These are phyloP conservation scores for Tetragonula clypearis DNA, from an alignment of 1,140 invertebrate genomes.

Conservation along the genomic window DNA sequence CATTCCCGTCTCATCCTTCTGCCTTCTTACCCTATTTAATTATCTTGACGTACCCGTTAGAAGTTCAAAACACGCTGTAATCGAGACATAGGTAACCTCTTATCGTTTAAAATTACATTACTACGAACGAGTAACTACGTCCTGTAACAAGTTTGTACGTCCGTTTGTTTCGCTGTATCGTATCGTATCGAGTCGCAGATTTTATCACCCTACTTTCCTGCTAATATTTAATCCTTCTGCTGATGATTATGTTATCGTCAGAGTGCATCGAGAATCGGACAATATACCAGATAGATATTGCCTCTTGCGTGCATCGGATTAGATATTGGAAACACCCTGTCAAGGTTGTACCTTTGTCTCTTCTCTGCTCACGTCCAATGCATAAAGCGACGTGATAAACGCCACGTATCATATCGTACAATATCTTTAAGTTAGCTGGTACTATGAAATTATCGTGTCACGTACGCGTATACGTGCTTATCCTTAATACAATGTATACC, in stretches of 20 bases:
- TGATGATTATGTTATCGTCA: conserved; percentile 13
- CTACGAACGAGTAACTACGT: not conserved
- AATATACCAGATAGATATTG: not conserved
- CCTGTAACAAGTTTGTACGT: not conserved
- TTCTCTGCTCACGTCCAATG: too few species aligned
- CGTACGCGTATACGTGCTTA: not conserved
- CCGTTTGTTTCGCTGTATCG: not conserved
- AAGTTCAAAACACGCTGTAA: not conserved
- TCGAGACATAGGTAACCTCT: not conserved
- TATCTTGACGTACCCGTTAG: not conserved
- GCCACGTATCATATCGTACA: not conserved
- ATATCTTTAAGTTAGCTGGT: not conserved
- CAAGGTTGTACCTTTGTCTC: too few species aligned
- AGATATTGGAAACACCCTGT: not conserved
- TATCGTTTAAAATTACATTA: not conserved
- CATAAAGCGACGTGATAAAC: not conserved
- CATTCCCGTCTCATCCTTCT: too few species aligned
- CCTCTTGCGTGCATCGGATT: not conserved
- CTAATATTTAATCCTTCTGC: not conserved
- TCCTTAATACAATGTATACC: not conserved
- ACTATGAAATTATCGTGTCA: not conserved
- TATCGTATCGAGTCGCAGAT: not conserved
- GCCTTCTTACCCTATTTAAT: not conserved
- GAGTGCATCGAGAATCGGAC: not conserved
- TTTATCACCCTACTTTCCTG: conserved; percentile 11